Percentiles rank a stretch among this genome's conserved stretches.
phyloP scores from a whole-genome alignment of 1,140 invertebrate genomes.

The Dinothrombium tinctorium region DNA sequence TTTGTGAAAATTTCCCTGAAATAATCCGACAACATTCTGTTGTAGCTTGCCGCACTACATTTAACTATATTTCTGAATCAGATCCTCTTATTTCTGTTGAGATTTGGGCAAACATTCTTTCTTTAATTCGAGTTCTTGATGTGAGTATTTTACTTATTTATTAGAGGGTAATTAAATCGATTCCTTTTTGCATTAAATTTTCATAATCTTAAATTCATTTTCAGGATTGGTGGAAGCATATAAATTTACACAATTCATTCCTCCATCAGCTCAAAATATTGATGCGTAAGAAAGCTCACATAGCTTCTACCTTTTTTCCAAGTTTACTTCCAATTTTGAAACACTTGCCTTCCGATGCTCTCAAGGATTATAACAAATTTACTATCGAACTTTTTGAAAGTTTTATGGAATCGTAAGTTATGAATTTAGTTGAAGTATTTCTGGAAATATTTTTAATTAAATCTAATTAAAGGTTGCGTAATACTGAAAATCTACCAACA shows the following conservation, averaged over 20 bases:
- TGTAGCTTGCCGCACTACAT: conserved; percentile 31
- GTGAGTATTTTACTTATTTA: conserved; percentile 21
- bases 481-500: no score
- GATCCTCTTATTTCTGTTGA: conserved; percentile 36
- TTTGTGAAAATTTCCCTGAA: conserved; percentile 29
- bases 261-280: conserved; percentile 41
- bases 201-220: conserved; percentile 13
- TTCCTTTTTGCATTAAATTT: background rate
- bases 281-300: conserved; percentile 37
- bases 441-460: no score
- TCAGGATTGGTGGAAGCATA: conserved; percentile 38
- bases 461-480: no score
- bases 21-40: conserved; percentile 26
- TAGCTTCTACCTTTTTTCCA: conserved; percentile 39
- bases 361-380: conserved; percentile 28
- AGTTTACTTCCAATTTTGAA: conserved; percentile 45
- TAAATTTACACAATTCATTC: conserved; percentile 41
- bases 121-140: conserved; percentile 30
- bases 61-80: conserved; percentile 41
- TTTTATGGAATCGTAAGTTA: no score
- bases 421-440: no score
- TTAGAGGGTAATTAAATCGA: background rate
- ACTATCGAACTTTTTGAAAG: conserved; percentile 40
- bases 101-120: conserved; percentile 43
- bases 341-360: conserved; percentile 31